Percentiles rank a stretch among this genome's conserved stretches.
phyloP scores from a whole-genome alignment of 2,888 invertebrate genomes.

The Chrysopilus asiliformis region DNA sequence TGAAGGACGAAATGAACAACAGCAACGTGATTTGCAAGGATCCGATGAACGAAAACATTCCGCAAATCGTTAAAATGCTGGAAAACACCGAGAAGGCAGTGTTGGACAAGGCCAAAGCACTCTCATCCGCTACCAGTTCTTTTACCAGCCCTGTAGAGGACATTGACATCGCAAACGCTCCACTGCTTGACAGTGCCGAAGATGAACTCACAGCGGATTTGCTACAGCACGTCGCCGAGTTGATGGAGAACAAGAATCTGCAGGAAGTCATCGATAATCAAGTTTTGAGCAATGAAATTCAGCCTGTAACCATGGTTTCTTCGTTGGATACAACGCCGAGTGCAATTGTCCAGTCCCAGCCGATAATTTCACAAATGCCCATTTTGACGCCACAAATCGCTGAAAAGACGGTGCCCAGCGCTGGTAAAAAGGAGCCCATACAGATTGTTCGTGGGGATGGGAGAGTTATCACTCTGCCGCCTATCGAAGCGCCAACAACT shows the following conservation, averaged over 20 bases:
- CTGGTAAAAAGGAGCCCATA: constrained; percentile 42
- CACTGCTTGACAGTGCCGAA: constrained; percentile 40
- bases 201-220: constrained; percentile 56
- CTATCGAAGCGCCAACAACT: constrained; percentile 72
- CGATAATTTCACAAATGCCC: not conserved
- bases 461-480: constrained; percentile 62
- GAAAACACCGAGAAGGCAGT: constrained; percentile 28
- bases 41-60: constrained; percentile 29
- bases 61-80: constrained; percentile 41
- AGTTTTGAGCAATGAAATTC: constrained; percentile 37
- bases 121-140: constrained; percentile 8
- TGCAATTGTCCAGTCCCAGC: not conserved
- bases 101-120: constrained; percentile 12
- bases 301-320: not conserved
- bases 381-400: not conserved
- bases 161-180: constrained; percentile 26
- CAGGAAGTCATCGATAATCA: constrained; percentile 61
- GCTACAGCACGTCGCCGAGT: constrained; percentile 57
- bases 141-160: constrained; percentile 19
- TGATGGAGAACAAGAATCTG: constrained; percentile 55
- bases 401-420: constrained; percentile 12
- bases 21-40: constrained; percentile 19
- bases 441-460: constrained; percentile 64
- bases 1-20: constrained; percentile 29
- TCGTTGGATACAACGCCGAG: not conserved